Conservation (phyloP, 1,140 invertebrate species). For the Carcinoscorpius rotundicauda region DNA sequence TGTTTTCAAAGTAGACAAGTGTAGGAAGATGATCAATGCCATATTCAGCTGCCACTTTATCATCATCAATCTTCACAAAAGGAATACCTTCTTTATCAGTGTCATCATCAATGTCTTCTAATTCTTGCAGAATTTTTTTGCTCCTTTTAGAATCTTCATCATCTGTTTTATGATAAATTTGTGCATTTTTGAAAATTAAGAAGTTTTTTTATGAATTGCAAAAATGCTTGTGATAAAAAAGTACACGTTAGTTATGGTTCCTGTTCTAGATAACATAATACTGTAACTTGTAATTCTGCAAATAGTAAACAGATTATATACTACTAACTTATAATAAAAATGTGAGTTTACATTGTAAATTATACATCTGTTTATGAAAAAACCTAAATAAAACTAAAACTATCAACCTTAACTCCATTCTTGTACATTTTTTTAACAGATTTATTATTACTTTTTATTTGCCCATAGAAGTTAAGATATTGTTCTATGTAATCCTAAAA, state of each 20-base stretch:
- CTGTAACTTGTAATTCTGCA: not conserved
- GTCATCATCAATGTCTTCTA: slow-evolving; percentile 84
- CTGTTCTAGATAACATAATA: slow-evolving; percentile 18
- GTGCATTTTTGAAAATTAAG: slow-evolving; percentile 88
- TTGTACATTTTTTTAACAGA: too few relatives aligned
- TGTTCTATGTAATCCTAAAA: too few relatives aligned
- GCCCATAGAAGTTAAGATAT: too few relatives aligned
- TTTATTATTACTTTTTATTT: too few relatives aligned
- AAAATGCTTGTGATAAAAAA: slow-evolving; percentile 38
- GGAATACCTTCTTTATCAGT: slow-evolving; percentile 61
- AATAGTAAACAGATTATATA: too few relatives aligned
- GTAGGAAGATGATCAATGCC: slow-evolving; percentile 72
- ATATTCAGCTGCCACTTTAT: slow-evolving; percentile 66
- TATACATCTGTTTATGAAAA: too few relatives aligned
- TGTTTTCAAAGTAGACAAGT: slow-evolving; percentile 76
- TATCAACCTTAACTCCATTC: too few relatives aligned
- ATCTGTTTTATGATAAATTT: slow-evolving; percentile 80
- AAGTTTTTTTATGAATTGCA: slow-evolving; percentile 79
- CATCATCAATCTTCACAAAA: slow-evolving; percentile 46
- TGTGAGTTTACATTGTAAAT: too few relatives aligned
- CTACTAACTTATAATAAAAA: too few relatives aligned
- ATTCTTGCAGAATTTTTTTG: slow-evolving; percentile 26
- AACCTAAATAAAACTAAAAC: too few relatives aligned
- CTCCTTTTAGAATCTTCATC: slow-evolving; percentile 28
- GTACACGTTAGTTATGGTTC: slow-evolving; percentile 23